Evolutionary conservation across 37 sponge, comb jelly and placozoan genomes (phyloP).

Genomic region (Aplysina aerophoba): DNA sequence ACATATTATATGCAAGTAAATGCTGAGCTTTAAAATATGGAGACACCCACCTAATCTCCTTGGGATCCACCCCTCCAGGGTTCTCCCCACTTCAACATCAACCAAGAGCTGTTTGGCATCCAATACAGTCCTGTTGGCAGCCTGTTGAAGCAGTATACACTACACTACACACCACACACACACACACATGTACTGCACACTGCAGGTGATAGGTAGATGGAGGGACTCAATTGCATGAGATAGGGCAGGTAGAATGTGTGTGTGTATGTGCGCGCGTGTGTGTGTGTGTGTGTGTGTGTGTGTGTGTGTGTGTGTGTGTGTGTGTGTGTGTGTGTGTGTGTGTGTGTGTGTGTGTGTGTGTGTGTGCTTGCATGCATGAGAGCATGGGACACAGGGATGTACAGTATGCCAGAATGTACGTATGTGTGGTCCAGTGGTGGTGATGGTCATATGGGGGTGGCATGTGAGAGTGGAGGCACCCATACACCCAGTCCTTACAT

Average conservation of each 20-base stretch:
- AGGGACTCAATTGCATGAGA: too few species aligned
- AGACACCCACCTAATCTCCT: conserved; percentile 81
- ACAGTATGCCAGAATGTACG: neutral
- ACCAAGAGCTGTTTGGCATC: conserved; percentile 81
- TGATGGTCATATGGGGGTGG: too few species aligned
- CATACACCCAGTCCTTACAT: conserved; percentile 41
- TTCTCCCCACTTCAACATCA: conserved; percentile 83
- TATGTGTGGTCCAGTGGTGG: too few species aligned
- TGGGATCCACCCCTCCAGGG: conserved; percentile 90
- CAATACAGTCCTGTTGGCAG: conserved; percentile 47
- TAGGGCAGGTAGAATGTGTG: too few species aligned
- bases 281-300: too few species aligned
- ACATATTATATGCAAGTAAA: neutral
- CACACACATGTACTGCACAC: conserved; percentile 32
- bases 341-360: too few species aligned
- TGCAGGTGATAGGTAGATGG: too few species aligned
- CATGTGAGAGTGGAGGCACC: neutral
- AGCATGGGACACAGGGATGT: too few species aligned
- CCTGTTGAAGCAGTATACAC: conserved; percentile 27
- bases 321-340: too few species aligned
- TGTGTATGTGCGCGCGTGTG: too few species aligned
- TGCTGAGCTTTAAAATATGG: neutral
- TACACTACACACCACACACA: neutral
- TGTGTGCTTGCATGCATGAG: too few species aligned
- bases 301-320: too few species aligned